Percentiles rank a stretch among this genome's conserved stretches.
Evolutionary conservation across 1,140 invertebrate species (phyloP).

Genomic region (Colletes latitarsis): DNA sequence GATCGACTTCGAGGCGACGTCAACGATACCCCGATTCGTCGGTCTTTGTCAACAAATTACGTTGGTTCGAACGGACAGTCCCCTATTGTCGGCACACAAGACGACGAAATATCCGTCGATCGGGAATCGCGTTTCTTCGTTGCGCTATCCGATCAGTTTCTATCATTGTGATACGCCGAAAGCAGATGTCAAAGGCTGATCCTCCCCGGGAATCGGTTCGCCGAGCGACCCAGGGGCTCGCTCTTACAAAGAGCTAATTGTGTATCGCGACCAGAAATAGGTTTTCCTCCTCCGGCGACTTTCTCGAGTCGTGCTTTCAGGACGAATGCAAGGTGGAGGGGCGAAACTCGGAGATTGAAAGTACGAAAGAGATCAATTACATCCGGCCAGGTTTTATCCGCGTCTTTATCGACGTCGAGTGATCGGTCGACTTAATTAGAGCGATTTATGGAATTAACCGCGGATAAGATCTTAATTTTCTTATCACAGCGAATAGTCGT

Average conservation of each 20-base stretch:
- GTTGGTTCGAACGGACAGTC: neutral
- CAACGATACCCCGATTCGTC: neutral
- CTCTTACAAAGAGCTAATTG: conserved; percentile 45
- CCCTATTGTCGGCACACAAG: conserved; percentile 9
- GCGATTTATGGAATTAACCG: conserved; percentile 13
- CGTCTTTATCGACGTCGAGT: neutral
- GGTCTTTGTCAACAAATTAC: conserved; percentile 31
- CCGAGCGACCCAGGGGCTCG: neutral
- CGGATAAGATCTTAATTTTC: conserved; percentile 23
- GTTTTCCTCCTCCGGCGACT: conserved; percentile 15
- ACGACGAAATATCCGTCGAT: conserved; percentile 1
- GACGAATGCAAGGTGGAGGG: neutral
- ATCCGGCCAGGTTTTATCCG: conserved; percentile 3
- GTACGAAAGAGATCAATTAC: conserved; percentile 43
- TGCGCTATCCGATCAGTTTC: neutral
- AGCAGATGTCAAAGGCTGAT: conserved; percentile 44
- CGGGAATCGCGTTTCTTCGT: neutral
- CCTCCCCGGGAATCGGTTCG: neutral
- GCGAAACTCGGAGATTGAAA: neutral
- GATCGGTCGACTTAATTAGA: conserved; percentile 44
- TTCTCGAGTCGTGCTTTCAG: neutral
- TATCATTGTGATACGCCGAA: neutral
- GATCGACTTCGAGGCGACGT: neutral
- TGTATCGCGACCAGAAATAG: conserved; percentile 14
- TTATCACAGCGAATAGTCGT: conserved; percentile 2